Conservation (phyloP, 2,797 vertebrate species). For the Hipposideros larvatus region DNA sequence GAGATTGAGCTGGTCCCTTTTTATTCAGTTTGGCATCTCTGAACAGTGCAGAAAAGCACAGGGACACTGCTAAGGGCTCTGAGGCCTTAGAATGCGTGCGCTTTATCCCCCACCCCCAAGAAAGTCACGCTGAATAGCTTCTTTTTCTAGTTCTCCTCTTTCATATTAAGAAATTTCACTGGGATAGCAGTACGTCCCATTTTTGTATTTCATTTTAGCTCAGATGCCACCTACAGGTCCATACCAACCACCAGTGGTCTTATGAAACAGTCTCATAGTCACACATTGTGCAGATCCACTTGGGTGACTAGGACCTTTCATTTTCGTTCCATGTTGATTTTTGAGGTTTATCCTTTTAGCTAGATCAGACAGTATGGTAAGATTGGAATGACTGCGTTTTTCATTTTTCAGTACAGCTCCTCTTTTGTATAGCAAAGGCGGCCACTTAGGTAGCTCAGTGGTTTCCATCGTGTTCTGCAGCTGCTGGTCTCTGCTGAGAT, state of each 20-base stretch:
- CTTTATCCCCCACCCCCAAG: neutral
- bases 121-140: neutral
- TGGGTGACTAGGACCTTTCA: neutral
- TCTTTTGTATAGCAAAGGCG: neutral
- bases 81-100: neutral
- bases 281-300: neutral
- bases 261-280: neutral
- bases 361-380: neutral
- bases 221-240: neutral
- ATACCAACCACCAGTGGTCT: neutral
- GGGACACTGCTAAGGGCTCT: neutral
- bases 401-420: neutral
- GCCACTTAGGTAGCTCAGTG: neutral
- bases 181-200: neutral
- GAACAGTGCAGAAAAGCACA: neutral
- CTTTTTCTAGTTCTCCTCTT: neutral
- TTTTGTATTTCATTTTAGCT: neutral
- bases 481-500: neutral
- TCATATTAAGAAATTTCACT: neutral
- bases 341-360: neutral
- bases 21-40: neutral
- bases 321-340: constrained; percentile 33
- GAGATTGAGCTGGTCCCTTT: neutral
- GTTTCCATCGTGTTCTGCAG: neutral
- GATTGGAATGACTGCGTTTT: neutral